Conservation (phyloP, 2,888 invertebrate genomes). For the Campopleginae sp. region DNA sequence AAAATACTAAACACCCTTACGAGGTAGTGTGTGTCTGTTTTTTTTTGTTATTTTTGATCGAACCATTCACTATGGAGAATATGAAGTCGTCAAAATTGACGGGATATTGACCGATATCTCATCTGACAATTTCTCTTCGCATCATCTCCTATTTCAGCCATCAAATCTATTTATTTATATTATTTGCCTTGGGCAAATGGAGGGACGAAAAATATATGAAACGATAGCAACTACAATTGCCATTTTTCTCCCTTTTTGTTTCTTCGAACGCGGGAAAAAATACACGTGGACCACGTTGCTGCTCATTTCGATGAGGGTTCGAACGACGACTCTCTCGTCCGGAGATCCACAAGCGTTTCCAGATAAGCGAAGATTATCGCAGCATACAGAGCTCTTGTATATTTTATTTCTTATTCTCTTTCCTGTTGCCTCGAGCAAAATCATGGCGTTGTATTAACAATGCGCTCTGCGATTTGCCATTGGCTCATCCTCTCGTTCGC, state of each 20-base stretch:
- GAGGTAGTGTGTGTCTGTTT: neutral
- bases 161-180: slow-evolving; percentile 37
- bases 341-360: slow-evolving; percentile 43
- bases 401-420: slow-evolving; percentile 32
- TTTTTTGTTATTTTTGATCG: neutral
- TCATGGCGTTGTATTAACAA: slow-evolving; percentile 41
- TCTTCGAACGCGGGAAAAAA: slow-evolving; percentile 53
- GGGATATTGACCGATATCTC: slow-evolving; percentile 6
- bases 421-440: slow-evolving; percentile 40
- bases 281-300: slow-evolving; percentile 18
- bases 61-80: neutral
- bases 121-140: slow-evolving; percentile 53
- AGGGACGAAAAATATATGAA: slow-evolving; percentile 17
- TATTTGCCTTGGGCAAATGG: slow-evolving; percentile 59
- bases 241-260: slow-evolving; percentile 36
- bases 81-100: neutral
- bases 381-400: slow-evolving; percentile 24
- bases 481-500: slow-evolving; percentile 5
- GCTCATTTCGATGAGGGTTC: slow-evolving; percentile 16
- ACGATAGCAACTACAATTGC: neutral
- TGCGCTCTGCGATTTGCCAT: slow-evolving; percentile 25
- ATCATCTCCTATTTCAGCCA: slow-evolving; percentile 42
- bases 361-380: slow-evolving; percentile 55
- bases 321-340: slow-evolving; percentile 34
- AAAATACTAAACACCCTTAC: neutral